Percentiles rank a stretch among this genome's conserved stretches.
These are phyloP conservation scores for Anser brachyrhynchus DNA, from an alignment of 2,113 vertebrate species.

Conservation along the genomic window DNA sequence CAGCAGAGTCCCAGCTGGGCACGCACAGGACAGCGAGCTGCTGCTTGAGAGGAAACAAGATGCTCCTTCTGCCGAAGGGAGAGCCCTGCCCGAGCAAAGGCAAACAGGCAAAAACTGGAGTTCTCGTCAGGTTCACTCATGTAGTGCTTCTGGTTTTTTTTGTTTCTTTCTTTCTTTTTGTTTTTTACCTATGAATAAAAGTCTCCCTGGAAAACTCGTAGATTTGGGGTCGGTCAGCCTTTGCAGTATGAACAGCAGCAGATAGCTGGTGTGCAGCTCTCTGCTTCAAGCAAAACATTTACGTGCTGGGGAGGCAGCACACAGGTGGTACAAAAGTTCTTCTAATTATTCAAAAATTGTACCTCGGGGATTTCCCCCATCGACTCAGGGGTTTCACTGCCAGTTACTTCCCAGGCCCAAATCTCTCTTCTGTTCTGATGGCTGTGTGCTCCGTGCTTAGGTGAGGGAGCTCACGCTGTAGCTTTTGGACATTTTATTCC, in stretches of 20 bases:
- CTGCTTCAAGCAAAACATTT: neutral
- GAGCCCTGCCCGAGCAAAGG: neutral
- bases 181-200: neutral
- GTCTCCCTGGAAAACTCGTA: neutral
- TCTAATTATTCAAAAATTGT: neutral
- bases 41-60: neutral
- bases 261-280: neutral
- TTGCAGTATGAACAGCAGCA: neutral
- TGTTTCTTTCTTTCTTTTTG: neutral
- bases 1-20: neutral
- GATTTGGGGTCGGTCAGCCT: neutral
- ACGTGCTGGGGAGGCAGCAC: neutral
- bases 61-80: neutral
- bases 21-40: neutral
- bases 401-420: neutral
- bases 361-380: neutral
- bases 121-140: neutral
- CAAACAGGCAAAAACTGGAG: neutral
- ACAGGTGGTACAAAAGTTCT: neutral
- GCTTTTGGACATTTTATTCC: neutral
- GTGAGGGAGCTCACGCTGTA: rapidly evolving
- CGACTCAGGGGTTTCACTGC: neutral
- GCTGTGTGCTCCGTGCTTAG: neutral
- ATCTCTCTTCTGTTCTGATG: neutral
- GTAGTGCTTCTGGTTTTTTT: neutral